Evolutionary conservation across 2,113 vertebrate genomes (phyloP).

Genomic region (Tenebrosternarchus preto): DNA sequence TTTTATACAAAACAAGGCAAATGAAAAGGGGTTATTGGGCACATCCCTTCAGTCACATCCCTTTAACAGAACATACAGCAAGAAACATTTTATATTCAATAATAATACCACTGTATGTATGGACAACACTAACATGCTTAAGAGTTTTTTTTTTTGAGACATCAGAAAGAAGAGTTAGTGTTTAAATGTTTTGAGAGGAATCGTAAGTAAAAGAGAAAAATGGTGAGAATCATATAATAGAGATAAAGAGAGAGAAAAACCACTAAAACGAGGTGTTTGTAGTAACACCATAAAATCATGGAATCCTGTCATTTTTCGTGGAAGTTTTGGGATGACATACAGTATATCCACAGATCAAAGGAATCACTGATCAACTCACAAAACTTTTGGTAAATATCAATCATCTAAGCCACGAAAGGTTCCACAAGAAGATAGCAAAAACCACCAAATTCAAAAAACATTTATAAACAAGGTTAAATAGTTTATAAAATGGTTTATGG

Average conservation of each 20-base stretch:
- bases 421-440: constrained; percentile 40
- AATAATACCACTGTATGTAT: constrained; percentile 73
- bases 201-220: constrained; percentile 12
- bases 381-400: constrained; percentile 47
- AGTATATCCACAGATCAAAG: constrained; percentile 35
- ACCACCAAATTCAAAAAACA: constrained; percentile 17
- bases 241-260: too few relatives aligned
- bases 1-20: constrained; percentile 71
- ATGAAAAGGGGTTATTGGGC: constrained; percentile 64
- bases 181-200: constrained; percentile 42
- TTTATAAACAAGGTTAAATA: constrained; percentile 33
- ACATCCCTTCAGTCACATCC: constrained; percentile 67
- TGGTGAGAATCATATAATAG: constrained; percentile 32
- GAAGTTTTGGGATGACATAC: constrained; percentile 16
- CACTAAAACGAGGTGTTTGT: constrained; percentile 8
- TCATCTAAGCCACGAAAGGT: constrained; percentile 25
- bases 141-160: constrained; percentile 64
- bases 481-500: not conserved
- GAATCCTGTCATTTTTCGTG: constrained; percentile 30
- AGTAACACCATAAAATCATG: constrained; percentile 31
- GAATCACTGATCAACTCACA: constrained; percentile 39
- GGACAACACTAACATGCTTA: constrained; percentile 78
- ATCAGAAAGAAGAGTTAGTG: constrained; percentile 57
- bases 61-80: constrained; percentile 79
- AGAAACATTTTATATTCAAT: constrained; percentile 73